Evolutionary conservation across 1,140 invertebrate species (phyloP).

Genomic region (Halictus rubicundus): DNA sequence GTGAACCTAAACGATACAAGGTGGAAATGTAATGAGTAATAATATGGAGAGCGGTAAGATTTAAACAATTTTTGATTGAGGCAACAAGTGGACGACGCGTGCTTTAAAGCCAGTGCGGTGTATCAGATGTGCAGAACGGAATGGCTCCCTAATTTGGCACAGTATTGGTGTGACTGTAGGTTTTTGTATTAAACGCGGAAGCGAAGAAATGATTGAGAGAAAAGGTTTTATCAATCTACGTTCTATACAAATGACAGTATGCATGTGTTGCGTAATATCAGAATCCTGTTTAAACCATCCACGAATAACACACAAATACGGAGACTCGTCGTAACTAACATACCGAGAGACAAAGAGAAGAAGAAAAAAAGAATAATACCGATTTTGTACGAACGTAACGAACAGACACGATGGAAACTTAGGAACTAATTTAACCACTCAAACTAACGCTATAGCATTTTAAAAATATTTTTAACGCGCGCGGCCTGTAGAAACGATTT

Average conservation of each 20-base stretch:
- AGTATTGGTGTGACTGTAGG: conserved; percentile 59
- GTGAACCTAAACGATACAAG: conserved; percentile 58
- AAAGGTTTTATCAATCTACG: conserved; percentile 51
- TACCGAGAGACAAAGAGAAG: conserved; percentile 8
- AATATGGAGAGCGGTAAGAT: conserved; percentile 51
- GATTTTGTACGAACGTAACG: conserved; percentile 22
- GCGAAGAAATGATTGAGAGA: neutral
- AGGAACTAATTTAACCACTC: conserved; percentile 11
- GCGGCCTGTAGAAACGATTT: neutral
- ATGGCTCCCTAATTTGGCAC: conserved; percentile 56
- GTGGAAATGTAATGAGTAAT: conserved; percentile 54
- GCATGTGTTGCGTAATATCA: conserved; percentile 66
- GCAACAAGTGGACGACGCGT: conserved; percentile 53
- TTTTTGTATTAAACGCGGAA: conserved; percentile 60
- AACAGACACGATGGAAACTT: neutral
- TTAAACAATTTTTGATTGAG: conserved; percentile 45
- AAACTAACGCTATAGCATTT: conserved; percentile 14
- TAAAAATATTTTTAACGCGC: conserved; percentile 9
- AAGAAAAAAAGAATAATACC: too few relatives aligned
- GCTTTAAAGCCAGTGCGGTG: conserved; percentile 52
- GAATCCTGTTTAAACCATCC: conserved; percentile 64
- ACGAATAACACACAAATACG: conserved; percentile 55
- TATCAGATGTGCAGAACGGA: conserved; percentile 61
- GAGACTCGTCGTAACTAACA: neutral
- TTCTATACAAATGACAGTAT: conserved; percentile 58